A percentile compares a stretch with the other conserved stretches of the same genome.
Evolutionary conservation across 2,888 invertebrate genomes (phyloP).

Genomic region (Caradrina clavipalpis): DNA sequence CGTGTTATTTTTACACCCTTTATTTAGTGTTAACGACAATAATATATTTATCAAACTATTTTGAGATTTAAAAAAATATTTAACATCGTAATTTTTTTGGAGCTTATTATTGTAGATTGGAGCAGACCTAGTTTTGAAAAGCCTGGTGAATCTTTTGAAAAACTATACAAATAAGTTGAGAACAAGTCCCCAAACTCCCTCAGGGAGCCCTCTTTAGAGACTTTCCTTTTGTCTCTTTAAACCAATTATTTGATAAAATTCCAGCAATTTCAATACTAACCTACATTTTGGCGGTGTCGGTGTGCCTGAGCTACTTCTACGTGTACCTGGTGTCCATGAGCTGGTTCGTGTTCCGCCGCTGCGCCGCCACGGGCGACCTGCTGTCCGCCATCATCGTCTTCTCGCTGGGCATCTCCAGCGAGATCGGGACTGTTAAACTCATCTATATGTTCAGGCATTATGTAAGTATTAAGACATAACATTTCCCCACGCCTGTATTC

Average conservation of each 20-base stretch:
- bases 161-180: no score
- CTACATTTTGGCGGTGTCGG: constrained; percentile 65
- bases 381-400: constrained; percentile 72
- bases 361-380: constrained; percentile 69
- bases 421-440: constrained; percentile 73
- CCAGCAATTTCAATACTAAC: constrained; percentile 70
- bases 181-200: no score
- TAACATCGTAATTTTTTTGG: no score
- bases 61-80: no score
- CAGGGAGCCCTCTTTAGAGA: no score
- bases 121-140: no score
- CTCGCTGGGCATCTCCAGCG: constrained; percentile 74
- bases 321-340: constrained; percentile 74
- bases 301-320: constrained; percentile 70
- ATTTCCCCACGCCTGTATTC: no score
- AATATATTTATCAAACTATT: neutral
- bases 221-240: neutral
- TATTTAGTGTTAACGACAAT: neutral
- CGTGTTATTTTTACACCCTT: no score
- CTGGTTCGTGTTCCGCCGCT: constrained; percentile 77
- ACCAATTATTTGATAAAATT: constrained; percentile 17
- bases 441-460: constrained; percentile 70
- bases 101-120: no score
- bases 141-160: no score
- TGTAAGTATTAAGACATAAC: constrained; percentile 71